Conservation (phyloP, 1,140 invertebrate species). For the Pachyrhynchus sulphureomaculatus region DNA sequence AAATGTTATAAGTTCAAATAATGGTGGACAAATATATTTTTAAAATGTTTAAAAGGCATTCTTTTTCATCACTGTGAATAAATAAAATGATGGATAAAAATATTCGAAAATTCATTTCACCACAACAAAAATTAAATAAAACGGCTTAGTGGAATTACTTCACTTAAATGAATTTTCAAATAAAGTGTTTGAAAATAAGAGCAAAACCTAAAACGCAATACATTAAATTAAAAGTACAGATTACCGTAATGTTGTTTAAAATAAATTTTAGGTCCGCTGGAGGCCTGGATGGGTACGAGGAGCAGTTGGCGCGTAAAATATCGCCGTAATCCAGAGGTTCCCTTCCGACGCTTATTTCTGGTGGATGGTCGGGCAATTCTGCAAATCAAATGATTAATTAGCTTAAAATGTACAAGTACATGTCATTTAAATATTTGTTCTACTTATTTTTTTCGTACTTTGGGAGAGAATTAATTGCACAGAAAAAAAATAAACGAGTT, state of each 20-base stretch:
- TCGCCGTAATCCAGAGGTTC: conserved; percentile 58
- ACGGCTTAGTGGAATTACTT: not conserved
- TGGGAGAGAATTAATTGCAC: no score
- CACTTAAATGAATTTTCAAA: conserved; percentile 6
- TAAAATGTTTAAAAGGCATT: no score
- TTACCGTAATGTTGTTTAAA: conserved; percentile 73
- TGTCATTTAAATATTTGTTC: no score
- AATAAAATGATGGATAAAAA: no score
- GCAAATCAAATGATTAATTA: conserved; percentile 39
- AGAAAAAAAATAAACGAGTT: no score
- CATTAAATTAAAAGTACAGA: conserved; percentile 31
- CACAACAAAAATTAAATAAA: no score
- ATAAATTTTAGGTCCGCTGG: conserved; percentile 70
- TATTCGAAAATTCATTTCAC: no score
- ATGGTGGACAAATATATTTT: no score
- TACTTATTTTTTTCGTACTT: no score
- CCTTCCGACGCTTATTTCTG: conserved; percentile 53
- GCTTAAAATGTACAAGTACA: no score
- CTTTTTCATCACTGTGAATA: no score
- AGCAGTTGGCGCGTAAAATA: conserved; percentile 71
- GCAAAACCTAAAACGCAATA: conserved; percentile 6
- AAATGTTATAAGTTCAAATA: no score
- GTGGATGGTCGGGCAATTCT: conserved; percentile 62
- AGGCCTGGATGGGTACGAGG: conserved; percentile 70
- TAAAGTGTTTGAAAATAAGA: conserved; percentile 9